A percentile compares a stretch with the other conserved stretches of the same genome.
These are phyloP conservation scores for Gymnopithys bicolor DNA, from an alignment of 2,797 vertebrate species.

Conservation along the genomic window DNA sequence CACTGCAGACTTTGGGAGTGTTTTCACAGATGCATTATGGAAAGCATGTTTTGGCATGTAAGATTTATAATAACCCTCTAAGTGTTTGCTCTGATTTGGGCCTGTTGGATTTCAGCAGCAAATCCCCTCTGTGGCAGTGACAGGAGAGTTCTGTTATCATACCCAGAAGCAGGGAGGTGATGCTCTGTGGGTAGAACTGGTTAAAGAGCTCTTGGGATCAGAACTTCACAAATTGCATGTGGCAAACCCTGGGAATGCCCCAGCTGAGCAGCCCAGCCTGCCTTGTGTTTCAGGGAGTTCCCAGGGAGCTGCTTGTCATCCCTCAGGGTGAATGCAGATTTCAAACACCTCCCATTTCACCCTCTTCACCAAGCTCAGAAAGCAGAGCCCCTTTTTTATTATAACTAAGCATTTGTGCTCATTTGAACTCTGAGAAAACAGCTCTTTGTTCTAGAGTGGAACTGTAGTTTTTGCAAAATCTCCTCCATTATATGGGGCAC, in stretches of 20 bases:
- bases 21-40: not conserved
- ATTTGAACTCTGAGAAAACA: not conserved
- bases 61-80: not conserved
- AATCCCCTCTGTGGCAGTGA: not conserved
- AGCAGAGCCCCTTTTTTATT: not conserved
- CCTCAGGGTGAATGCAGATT: not conserved
- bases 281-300: not conserved
- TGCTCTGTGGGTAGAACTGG: not conserved
- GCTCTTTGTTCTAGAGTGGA: not conserved
- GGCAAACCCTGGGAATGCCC: not conserved
- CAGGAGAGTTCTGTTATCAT: not conserved
- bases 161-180: not conserved
- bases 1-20: not conserved
- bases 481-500: not conserved
- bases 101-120: constrained; percentile 18
- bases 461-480: not conserved
- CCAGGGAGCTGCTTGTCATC: not conserved
- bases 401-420: not conserved
- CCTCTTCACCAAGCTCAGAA: not conserved
- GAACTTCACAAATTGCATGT: not conserved
- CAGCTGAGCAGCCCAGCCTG: not conserved
- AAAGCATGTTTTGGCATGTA: not conserved
- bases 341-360: not conserved
- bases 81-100: not conserved
- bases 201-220: not conserved